phyloP scores from a whole-genome alignment of 1,140 invertebrate genomes.

The Eriocheir sinensis region DNA sequence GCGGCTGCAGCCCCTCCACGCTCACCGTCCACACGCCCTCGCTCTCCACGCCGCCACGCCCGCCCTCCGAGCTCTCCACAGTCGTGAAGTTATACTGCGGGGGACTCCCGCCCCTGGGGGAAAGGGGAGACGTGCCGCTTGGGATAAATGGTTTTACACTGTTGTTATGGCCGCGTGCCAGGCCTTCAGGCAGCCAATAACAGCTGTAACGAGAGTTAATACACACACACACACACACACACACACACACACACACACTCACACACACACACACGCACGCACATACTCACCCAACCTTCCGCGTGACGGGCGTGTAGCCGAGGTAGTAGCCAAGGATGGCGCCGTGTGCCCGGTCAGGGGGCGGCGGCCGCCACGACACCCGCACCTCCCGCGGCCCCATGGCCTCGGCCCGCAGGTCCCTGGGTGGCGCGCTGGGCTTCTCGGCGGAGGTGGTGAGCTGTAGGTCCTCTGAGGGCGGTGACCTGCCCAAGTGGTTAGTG shows the following conservation, averaged over 20 bases:
- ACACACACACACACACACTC: constrained; percentile 44
- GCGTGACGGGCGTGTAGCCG: constrained; percentile 63
- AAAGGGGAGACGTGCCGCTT: neutral
- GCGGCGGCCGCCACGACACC: constrained; percentile 89
- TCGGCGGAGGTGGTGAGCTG: constrained; percentile 75
- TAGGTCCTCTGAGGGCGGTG: constrained; percentile 80
- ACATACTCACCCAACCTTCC: constrained; percentile 54
- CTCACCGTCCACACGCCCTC: constrained; percentile 72
- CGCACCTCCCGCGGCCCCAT: constrained; percentile 89
- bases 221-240: constrained; percentile 44
- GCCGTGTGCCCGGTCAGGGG: constrained; percentile 87
- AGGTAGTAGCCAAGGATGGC: constrained; percentile 87
- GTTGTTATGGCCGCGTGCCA: neutral
- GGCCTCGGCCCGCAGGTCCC: constrained; percentile 87
- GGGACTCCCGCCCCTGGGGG: constrained; percentile 32
- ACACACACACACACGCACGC: constrained; percentile 43
- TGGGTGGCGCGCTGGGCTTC: constrained; percentile 88
- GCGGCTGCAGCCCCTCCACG: constrained; percentile 79
- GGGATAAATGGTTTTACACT: neutral
- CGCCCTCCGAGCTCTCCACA: constrained; percentile 69
- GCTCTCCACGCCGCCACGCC: constrained; percentile 37
- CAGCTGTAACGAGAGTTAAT: neutral
- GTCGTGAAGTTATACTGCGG: constrained; percentile 79
- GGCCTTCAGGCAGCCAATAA: neutral
- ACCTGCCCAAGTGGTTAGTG: constrained; percentile 80